Evolutionary conservation across 1,140 invertebrate species (phyloP), one percentile per base, ranked within the genome.

Genomic region (Palaemon carinicauda): DNA sequence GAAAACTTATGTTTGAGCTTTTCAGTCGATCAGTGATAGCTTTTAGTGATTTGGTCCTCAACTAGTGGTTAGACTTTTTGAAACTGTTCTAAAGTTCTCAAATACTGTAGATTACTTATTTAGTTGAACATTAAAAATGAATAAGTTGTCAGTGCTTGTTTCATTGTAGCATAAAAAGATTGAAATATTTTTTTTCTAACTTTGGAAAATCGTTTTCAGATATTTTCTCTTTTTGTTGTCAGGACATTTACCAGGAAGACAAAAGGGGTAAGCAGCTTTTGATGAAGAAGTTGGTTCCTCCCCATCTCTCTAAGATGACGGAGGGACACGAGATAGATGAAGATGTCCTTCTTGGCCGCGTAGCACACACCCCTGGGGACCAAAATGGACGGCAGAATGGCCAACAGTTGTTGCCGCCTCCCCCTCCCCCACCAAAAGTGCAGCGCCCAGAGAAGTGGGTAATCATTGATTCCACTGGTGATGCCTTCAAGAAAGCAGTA

Each of bases 241-340:
- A 86, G 84, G 84, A 86, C 80, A 52, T 73, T 5, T 86, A 86
- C 52, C 65, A 74, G 29, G 84, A 86, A 74, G 78, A 80, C 17
- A 21, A 80, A 33, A 33, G 69, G 24, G 84, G 84, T n/a, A 86
- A 80, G 21, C 77, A 86, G 24, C 60, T 86, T 21, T 52, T 86
- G 31, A 86, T 79, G 84, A 86, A 86, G 84, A 86, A 86, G 27
- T 10, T 80, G 27, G 60, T 86, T 2, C 84, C 77, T 15, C 65
- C 53, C 21, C 74, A 86, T 52, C 60, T 86, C 9, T 4, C 21
- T 53, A 50, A n/a, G 29, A 19, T 12, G n/a, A 24, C 9, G 7
- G 75, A 79, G 19, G 19, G n/a, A 14, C 24, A 54, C 19, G 27
- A 80, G 12, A n/a, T 80, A 60, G 78, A 80, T 41, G 78, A 80